These are phyloP conservation scores for Camelus dromedarius DNA, from an alignment of 2,113 vertebrate genomes.

Conservation along the genomic window DNA sequence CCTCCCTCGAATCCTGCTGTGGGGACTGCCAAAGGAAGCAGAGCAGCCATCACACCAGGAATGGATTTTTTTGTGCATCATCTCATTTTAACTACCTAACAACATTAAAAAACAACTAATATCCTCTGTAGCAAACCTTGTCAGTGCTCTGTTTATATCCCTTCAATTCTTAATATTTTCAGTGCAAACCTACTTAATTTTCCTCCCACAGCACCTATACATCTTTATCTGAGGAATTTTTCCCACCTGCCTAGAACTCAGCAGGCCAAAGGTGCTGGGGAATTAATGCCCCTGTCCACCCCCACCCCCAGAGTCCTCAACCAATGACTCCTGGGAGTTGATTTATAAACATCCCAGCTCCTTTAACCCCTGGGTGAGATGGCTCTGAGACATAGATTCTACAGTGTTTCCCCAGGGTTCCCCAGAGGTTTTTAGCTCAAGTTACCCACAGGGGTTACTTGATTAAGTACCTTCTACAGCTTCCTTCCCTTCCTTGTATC, in stretches of 20 bases:
- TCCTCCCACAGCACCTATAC: background rate
- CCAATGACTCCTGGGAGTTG: background rate
- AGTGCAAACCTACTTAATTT: background rate
- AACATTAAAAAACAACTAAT: slow-evolving; percentile 8
- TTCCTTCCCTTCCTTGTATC: background rate
- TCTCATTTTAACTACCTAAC: slow-evolving; percentile 32
- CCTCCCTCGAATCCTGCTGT: background rate
- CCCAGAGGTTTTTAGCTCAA: background rate
- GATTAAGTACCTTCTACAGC: background rate
- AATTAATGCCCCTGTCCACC: background rate
- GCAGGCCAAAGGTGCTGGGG: background rate
- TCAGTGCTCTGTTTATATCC: background rate
- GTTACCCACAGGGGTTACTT: background rate
- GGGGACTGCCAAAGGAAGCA: background rate
- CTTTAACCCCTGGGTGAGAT: background rate
- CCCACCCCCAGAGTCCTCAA: background rate
- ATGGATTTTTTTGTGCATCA: background rate
- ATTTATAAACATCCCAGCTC: background rate
- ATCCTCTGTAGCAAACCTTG: background rate
- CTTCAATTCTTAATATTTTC: background rate
- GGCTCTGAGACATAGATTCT: background rate
- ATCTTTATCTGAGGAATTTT: background rate
- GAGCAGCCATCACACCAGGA: background rate
- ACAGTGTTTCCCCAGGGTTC: background rate
- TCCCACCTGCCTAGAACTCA: background rate